Conservation (phyloP, 2,797 vertebrate genomes). For the Natrix natrix region DNA sequence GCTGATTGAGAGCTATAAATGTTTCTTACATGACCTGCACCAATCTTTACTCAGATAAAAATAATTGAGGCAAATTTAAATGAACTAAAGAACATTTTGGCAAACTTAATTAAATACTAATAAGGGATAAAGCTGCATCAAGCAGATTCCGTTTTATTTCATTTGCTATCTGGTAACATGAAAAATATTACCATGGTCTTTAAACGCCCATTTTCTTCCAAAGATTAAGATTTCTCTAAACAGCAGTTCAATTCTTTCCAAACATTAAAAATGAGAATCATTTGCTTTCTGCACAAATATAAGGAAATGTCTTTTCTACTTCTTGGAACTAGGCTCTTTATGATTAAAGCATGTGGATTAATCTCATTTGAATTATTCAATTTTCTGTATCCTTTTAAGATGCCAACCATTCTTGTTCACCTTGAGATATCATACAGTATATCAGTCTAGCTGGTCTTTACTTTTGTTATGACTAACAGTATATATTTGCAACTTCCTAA, state of each 20-base stretch:
- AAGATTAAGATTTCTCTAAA: neutral
- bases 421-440: neutral
- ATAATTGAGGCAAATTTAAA: neutral
- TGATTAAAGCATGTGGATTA: neutral
- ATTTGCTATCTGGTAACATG: neutral
- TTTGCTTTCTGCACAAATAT: neutral
- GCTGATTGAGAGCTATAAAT: neutral
- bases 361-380: neutral
- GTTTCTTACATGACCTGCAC: neutral
- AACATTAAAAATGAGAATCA: neutral
- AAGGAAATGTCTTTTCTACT: neutral
- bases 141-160: neutral
- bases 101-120: neutral
- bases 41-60: neutral
- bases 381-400: neutral
- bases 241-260: neutral
- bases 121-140: neutral
- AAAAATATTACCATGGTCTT: neutral
- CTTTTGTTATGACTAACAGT: no score
- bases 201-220: neutral
- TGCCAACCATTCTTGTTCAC: neutral
- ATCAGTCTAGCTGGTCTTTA: neutral
- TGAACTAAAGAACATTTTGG: neutral
- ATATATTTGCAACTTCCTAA: neutral
- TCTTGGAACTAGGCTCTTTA: neutral